Conservation (phyloP, 2,113 vertebrate species). For the Quiscalus mexicanus region DNA sequence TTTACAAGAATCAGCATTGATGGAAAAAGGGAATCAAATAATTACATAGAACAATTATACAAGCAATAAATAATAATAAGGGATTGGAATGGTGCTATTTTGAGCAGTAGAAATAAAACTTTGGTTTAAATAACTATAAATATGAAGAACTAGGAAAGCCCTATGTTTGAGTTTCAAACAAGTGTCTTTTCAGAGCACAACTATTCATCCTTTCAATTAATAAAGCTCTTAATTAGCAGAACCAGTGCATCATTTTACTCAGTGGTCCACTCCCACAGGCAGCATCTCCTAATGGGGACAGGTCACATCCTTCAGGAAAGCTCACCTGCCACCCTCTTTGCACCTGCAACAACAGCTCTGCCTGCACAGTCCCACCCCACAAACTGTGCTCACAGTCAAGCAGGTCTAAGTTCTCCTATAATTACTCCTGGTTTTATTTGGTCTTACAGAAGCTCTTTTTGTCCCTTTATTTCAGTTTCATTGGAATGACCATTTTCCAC, state of each 20-base stretch:
- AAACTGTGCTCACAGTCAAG: background rate
- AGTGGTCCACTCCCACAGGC: no score
- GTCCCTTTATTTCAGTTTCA: background rate
- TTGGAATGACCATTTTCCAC: background rate
- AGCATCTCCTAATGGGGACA: background rate
- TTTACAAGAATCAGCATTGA: background rate
- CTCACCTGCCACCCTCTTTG: background rate
- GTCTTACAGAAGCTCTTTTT: background rate
- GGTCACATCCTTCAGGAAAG: background rate
- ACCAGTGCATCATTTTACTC: background rate
- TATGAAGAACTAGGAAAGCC: background rate
- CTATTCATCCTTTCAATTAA: background rate
- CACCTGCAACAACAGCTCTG: background rate
- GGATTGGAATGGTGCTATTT: background rate
- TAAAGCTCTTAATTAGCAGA: background rate
- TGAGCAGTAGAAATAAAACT: background rate
- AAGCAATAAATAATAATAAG: background rate
- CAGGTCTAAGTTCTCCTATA: rapidly evolving
- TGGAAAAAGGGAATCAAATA: background rate
- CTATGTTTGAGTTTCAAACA: background rate
- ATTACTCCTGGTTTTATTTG: background rate
- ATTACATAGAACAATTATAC: background rate
- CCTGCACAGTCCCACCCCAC: background rate
- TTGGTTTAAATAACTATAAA: background rate
- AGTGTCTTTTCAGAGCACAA: background rate